Evolutionary conservation across 1,140 invertebrate genomes (phyloP).

Genomic region (Acromyrmex heyeri): DNA sequence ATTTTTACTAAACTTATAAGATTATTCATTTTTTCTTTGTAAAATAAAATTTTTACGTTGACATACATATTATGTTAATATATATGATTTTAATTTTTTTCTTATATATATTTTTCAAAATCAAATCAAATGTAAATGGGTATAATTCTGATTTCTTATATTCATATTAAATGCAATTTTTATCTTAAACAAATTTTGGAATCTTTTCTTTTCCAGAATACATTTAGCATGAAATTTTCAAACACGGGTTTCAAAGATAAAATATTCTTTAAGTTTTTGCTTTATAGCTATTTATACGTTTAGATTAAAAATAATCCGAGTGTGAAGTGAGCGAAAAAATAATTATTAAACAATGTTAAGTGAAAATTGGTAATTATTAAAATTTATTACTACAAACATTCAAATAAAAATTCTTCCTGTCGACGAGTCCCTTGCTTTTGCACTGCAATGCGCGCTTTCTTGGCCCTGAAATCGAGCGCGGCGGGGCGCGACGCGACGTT

Average conservation of each 20-base stretch:
- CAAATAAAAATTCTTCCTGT: background rate
- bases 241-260: background rate
- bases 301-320: background rate
- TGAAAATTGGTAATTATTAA: background rate
- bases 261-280: background rate
- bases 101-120: too few relatives aligned
- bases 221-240: background rate
- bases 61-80: too few relatives aligned
- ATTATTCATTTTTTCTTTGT: too few relatives aligned
- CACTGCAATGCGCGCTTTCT: constrained; percentile 25
- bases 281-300: background rate
- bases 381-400: background rate
- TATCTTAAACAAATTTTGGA: background rate
- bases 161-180: background rate
- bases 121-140: background rate
- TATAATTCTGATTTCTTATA: background rate
- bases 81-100: background rate
- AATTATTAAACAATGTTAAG: too few relatives aligned
- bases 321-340: background rate
- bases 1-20: too few relatives aligned
- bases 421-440: constrained; percentile 3
- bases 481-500: constrained; percentile 42
- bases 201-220: background rate
- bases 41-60: too few relatives aligned
- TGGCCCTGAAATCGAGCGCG: constrained; percentile 47